Base-by-base conservation (phyloP, 2,888 invertebrate genomes). In the Drosophila formosana region DNA sequence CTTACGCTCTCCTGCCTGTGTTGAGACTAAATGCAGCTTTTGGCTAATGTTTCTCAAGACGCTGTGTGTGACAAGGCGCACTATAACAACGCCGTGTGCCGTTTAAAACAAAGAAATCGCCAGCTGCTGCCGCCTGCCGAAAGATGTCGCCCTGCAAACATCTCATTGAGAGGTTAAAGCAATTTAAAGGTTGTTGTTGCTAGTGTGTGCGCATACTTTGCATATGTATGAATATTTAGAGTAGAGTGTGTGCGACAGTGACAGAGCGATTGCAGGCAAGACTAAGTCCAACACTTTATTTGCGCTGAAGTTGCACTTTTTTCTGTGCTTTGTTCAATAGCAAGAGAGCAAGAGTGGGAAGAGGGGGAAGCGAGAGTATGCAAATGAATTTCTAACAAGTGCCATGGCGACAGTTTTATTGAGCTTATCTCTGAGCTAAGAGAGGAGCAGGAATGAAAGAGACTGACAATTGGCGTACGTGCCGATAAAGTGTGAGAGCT, bases 371-470 rank as follows among this genome's bases (percentile, higher is more conserved):
- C 43, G 32, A 45, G 41, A 45, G 41, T 83, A 82, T 82, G 82
- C 83, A 82, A 88, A 82, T 88, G 72, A 73, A 70, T 82, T 76
- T 82, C 72, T 80, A 80, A 69, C 81, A 88, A 82, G 89, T 88
- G 83, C 68, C 89, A 82, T 74, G 74, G 89, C 87, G 82, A 88
- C 82, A 86, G 74, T 82, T 88, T 82, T 82, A 82, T 82, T 82
- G 74, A 80, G 89, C 87, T 82, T 88, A 82, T 88, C 89, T 88
- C 87, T 80, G 57, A 56, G 73, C 37, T 74, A 57, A 5, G 25
- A 23, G 30, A 28, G 34, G 28, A 57, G 67, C 0, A 11, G 50
- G 28, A 37, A 62, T 60, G 41, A 39, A 39, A 39, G 37, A 32
- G 56, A 53, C 57, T 64, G 49, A 60, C 75, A 73, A 78, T 73